Evolutionary conservation across 2,888 invertebrate species (phyloP), one percentile per base, ranked within the genome.

Genomic region (Therioaphis trifolii): DNA sequence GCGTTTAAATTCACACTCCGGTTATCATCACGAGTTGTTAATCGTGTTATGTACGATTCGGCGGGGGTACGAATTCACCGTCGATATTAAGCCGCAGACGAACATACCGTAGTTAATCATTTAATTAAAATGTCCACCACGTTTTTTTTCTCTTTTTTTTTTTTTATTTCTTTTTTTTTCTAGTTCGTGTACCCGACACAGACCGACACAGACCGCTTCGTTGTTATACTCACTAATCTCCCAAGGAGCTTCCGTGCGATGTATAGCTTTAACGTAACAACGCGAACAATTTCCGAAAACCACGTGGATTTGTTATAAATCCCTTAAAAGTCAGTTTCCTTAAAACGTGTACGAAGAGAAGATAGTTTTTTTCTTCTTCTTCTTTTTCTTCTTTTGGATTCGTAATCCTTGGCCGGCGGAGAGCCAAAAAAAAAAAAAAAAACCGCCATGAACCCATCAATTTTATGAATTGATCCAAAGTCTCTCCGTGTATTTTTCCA

Each of bases 301-400:
- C 63, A 0, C 29, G 63, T 77, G 63, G 63, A 77, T 77, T 77
- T 77, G 35, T 52, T 52, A 66, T 66, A 77, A 77, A 77, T 77
- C 77, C 49, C 49, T 18, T 21, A 1, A 66, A 77, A 66, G 66
- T 77, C 49, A 18, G 77, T 35, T 35, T 52, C 35, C 52, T 66
- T n/a, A n/a, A 58, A 52, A 63, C 49, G 21, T 5, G 21, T 0
- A 49, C 14, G 35, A 15, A 49, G 35, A 4, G 35, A 52, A 35
- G 21, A 49, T 24, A 24, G 5, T 55, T 46, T 61, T 61, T 43
- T 18, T 15, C n/a, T 76, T 63, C n/a, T 2, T 46, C 11, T 52
- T 4, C 21, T 58, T 58, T 58, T 52, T 52, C 18, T 35, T 35
- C 7, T 35, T 35, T 3, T 35, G 15, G 66, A 7, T 7, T 35